phyloP scores from a whole-genome alignment of 2,797 vertebrate species.

The Psittacula derbiana region DNA sequence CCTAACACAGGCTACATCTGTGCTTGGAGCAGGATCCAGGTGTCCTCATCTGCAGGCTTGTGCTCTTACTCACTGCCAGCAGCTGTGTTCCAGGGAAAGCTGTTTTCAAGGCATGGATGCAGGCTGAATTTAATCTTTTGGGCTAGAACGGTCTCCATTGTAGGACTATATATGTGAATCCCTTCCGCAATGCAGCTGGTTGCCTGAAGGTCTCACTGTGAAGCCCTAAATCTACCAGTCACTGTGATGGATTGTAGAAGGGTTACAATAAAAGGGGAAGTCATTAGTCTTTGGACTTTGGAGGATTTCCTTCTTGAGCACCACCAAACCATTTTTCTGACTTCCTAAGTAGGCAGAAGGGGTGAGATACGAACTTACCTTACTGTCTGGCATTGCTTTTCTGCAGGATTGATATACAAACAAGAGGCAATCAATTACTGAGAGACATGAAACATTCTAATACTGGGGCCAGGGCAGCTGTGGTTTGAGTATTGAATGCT shows the following conservation, averaged over 20 bases:
- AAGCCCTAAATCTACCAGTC: neutral
- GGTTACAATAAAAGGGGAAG: neutral
- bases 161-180: neutral
- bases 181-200: neutral
- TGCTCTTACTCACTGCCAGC: neutral
- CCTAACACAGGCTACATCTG: neutral
- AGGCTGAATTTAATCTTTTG: neutral
- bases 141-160: neutral
- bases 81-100: neutral
- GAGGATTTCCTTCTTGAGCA: conserved; percentile 11
- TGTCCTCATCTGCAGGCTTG: neutral
- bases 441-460: neutral
- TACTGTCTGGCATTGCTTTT: neutral
- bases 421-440: neutral
- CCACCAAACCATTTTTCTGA: neutral
- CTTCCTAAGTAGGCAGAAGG: neutral
- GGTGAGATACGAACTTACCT: neutral
- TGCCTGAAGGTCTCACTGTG: neutral
- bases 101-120: neutral
- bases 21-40: neutral
- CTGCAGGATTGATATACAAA: neutral
- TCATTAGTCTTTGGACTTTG: neutral
- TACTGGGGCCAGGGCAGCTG: neutral
- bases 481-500: neutral
- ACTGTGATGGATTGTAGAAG: neutral